Evolutionary conservation across 2,888 invertebrate genomes (phyloP).

Genomic region (Sycophila texana): DNA sequence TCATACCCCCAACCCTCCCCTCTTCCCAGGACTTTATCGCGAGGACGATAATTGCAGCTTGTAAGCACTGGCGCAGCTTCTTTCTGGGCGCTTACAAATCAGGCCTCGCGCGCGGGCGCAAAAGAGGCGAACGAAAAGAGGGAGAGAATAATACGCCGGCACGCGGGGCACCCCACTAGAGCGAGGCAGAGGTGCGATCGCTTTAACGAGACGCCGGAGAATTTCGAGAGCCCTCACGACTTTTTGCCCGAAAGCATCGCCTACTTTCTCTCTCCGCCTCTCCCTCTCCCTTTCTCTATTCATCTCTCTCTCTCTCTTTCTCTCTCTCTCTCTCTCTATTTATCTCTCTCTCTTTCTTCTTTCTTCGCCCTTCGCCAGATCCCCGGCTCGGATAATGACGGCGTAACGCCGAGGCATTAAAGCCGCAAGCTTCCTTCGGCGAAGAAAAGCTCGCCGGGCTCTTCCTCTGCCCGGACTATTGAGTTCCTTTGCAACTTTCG

Average conservation of each 20-base stretch:
- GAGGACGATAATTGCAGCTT: too few species aligned
- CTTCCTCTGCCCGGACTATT: background rate
- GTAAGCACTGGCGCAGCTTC: background rate
- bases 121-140: background rate
- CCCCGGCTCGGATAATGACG: constrained; percentile 53
- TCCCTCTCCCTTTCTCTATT: too few species aligned
- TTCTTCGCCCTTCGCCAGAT: background rate
- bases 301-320: background rate
- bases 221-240: constrained; percentile 46
- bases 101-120: background rate
- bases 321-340: background rate
- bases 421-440: constrained; percentile 43
- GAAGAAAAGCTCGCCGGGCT: constrained; percentile 25
- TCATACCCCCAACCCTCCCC: too few species aligned
- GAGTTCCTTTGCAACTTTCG: constrained; percentile 1
- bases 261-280: constrained; percentile 27
- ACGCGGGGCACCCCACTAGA: constrained; percentile 17
- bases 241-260: constrained; percentile 45
- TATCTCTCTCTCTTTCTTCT: background rate
- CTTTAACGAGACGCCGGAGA: constrained; percentile 55
- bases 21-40: too few species aligned
- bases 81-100: background rate
- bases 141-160: background rate
- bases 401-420: constrained; percentile 49
- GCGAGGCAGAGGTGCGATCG: constrained; percentile 29